A percentile compares a stretch with the other conserved stretches of the same genome.
These are phyloP conservation scores for Pseudomyrmex cubaensis DNA, from an alignment of 1,140 invertebrate genomes.

Conservation along the genomic window DNA sequence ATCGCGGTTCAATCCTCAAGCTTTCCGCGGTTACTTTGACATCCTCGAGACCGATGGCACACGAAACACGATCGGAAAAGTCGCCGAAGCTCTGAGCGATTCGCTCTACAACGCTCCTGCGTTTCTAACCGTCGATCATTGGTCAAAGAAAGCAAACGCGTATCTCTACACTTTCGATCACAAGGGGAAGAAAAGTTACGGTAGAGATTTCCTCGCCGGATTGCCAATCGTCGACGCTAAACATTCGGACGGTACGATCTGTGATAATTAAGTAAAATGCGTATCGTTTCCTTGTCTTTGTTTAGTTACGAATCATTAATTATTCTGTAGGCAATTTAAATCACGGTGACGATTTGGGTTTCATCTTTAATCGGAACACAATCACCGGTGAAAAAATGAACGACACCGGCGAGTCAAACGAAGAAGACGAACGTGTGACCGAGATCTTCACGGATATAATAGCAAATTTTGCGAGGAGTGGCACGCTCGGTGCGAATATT, in stretches of 20 bases:
- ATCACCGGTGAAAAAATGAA: constrained; percentile 86
- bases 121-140: constrained; percentile 88
- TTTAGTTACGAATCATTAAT: constrained; percentile 1
- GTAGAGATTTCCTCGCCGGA: constrained; percentile 87
- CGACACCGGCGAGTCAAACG: constrained; percentile 79
- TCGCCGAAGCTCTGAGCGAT: constrained; percentile 86
- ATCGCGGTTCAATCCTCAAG: constrained; percentile 71
- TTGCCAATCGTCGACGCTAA: constrained; percentile 84
- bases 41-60: constrained; percentile 19
- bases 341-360: constrained; percentile 90
- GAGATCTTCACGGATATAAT: constrained; percentile 88
- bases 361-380: constrained; percentile 88
- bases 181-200: constrained; percentile 86
- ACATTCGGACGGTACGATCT: constrained; percentile 58
- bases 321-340: constrained; percentile 82
- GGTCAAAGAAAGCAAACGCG: constrained; percentile 87
- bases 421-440: constrained; percentile 87
- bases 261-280: neutral
- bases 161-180: constrained; percentile 92
- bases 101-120: constrained; percentile 91
- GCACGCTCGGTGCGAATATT: constrained; percentile 77
- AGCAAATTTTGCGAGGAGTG: constrained; percentile 87
- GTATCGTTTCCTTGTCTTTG: too few relatives aligned
- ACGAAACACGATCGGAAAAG: constrained; percentile 54
- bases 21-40: constrained; percentile 77